Percentiles rank a stretch among this genome's conserved stretches.
Conservation (phyloP, 2,888 invertebrate genomes). For the Labia minor region DNA sequence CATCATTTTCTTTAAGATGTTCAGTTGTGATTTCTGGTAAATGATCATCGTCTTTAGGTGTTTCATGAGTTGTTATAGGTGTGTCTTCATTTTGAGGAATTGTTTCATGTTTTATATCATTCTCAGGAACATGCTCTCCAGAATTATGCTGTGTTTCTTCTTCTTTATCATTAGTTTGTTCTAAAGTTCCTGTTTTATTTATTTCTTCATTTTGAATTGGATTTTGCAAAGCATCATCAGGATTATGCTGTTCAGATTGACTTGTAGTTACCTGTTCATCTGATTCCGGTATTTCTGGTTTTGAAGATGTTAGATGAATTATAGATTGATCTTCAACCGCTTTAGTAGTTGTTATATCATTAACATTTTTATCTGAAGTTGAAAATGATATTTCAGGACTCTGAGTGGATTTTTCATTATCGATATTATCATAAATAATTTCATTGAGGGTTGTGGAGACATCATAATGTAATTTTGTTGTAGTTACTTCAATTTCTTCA, state of each 20-base stretch:
- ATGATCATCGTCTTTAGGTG: slow-evolving; percentile 18
- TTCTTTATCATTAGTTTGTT: slow-evolving; percentile 2
- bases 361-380: no score
- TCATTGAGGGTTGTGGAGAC: no score
- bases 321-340: no score
- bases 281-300: neutral
- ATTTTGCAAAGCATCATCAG: no score
- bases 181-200: neutral
- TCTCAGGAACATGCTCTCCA: slow-evolving; percentile 14
- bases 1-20: neutral
- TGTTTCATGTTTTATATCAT: slow-evolving; percentile 21
- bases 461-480: no score
- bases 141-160: neutral
- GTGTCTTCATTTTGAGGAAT: no score
- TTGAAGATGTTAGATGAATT: neutral
- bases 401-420: no score
- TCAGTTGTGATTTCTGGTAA: slow-evolving; percentile 20
- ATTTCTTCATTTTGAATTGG: neutral
- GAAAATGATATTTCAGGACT: no score
- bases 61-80: slow-evolving; percentile 16
- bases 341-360: no score
- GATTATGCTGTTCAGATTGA: no score
- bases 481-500: no score
- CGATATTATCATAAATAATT: no score
- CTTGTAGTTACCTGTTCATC: neutral